Percentiles rank a stretch among this genome's conserved stretches.
Evolutionary conservation across 2,113 vertebrate species (phyloP).

Genomic region (Deroptyus accipitrinus): DNA sequence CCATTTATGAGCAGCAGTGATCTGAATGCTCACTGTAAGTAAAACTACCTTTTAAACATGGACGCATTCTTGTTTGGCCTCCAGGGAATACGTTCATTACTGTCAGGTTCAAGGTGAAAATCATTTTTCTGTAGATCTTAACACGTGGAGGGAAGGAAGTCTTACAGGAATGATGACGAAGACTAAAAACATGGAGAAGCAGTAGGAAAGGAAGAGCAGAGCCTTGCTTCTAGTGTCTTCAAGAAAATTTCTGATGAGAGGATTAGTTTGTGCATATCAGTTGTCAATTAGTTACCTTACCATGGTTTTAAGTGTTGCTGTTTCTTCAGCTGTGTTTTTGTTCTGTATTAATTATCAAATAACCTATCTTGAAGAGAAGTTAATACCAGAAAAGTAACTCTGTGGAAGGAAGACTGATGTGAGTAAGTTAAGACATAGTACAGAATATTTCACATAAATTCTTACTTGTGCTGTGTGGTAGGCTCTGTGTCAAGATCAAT

Average conservation of each 20-base stretch:
- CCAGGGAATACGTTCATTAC: not conserved
- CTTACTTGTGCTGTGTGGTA: not conserved
- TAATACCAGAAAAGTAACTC: not conserved
- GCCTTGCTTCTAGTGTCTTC: not conserved
- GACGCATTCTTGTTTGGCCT: not conserved
- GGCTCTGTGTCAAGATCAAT: not conserved
- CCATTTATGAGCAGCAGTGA: not conserved
- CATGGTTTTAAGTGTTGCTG: not conserved
- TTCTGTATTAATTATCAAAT: not conserved
- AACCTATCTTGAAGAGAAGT: not conserved
- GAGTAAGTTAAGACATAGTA: not conserved
- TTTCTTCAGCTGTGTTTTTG: not conserved
- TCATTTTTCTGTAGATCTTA: not conserved
- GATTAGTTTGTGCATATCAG: not conserved
- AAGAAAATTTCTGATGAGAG: not conserved
- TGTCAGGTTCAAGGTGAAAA: not conserved
- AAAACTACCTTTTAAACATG: not conserved
- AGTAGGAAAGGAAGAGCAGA: not conserved
- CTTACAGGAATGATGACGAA: not conserved
- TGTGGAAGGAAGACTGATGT: not conserved
- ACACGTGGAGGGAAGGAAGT: not conserved
- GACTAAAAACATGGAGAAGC: not conserved
- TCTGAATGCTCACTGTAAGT: not conserved
- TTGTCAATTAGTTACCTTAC: not conserved
- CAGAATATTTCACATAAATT: not conserved